Conservation (phyloP, 2,113 vertebrate species). For the Galeopterus variegatus region DNA sequence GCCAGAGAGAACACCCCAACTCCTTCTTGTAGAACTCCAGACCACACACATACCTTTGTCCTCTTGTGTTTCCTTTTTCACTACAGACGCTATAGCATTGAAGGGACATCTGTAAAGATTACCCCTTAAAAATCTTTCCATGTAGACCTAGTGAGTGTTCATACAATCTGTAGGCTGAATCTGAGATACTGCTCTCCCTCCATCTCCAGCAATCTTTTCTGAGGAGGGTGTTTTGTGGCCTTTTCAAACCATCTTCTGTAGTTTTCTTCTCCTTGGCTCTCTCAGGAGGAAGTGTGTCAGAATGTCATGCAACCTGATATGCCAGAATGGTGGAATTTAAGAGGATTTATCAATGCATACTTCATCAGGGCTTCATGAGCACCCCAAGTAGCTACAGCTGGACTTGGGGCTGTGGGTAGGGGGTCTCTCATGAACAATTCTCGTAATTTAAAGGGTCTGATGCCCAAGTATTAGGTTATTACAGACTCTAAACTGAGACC, state of each 20-base stretch:
- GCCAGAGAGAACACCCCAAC: background rate
- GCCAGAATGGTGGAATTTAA: background rate
- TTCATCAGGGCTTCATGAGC: background rate
- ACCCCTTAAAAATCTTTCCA: background rate
- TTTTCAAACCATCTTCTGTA: background rate
- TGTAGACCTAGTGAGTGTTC: background rate
- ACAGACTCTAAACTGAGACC: background rate
- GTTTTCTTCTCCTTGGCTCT: background rate
- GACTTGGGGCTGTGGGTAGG: background rate
- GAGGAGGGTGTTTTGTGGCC: background rate
- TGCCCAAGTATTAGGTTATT: background rate
- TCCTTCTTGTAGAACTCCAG: background rate
- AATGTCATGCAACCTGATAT: too few species aligned
- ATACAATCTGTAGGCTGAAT: background rate
- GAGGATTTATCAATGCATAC: background rate
- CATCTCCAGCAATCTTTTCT: background rate
- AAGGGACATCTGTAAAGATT: background rate
- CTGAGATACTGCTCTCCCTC: background rate
- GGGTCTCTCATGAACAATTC: background rate
- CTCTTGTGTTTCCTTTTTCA: background rate
- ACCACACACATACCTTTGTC: fast-evolving
- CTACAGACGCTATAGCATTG: background rate
- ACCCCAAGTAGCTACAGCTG: background rate
- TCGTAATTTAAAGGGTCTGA: background rate
- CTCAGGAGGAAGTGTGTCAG: background rate